Evolutionary conservation across 2,888 invertebrate genomes (phyloP).

Genomic region (Polietes domitor): DNA sequence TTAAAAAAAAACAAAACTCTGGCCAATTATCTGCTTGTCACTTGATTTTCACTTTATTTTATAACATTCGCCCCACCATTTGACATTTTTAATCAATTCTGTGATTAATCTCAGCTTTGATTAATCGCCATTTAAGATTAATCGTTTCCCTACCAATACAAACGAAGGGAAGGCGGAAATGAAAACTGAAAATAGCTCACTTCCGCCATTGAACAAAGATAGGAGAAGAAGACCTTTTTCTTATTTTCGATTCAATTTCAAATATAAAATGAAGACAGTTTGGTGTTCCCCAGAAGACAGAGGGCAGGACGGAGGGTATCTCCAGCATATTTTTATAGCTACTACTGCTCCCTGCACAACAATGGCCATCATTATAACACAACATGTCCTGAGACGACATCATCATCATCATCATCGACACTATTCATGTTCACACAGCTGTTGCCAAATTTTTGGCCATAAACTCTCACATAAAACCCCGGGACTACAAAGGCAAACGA

Average conservation of each 20-base stretch:
- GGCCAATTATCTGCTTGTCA: neutral
- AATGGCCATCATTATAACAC: conserved; percentile 26
- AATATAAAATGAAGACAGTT: neutral
- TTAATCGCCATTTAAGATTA: neutral
- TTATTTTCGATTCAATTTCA: neutral
- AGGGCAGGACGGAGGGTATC: no score
- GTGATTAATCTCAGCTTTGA: neutral
- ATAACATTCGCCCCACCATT: no score
- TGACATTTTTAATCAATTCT: neutral
- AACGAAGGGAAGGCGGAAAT: neutral
- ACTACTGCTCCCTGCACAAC: no score
- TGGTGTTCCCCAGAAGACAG: no score
- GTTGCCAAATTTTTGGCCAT: conserved; percentile 32
- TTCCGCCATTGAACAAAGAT: neutral
- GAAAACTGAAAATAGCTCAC: neutral
- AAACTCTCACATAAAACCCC: neutral
- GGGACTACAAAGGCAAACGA: neutral
- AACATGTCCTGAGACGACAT: conserved; percentile 21
- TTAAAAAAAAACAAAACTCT: neutral
- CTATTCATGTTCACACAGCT: conserved; percentile 54
- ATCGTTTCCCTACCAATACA: neutral
- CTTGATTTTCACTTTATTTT: neutral
- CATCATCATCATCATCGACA: no score
- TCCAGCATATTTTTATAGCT: no score
- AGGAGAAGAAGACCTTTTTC: neutral